Base-by-base conservation (phyloP, 2,113 vertebrate species). In the Ibidorhyncha struthersii region DNA sequence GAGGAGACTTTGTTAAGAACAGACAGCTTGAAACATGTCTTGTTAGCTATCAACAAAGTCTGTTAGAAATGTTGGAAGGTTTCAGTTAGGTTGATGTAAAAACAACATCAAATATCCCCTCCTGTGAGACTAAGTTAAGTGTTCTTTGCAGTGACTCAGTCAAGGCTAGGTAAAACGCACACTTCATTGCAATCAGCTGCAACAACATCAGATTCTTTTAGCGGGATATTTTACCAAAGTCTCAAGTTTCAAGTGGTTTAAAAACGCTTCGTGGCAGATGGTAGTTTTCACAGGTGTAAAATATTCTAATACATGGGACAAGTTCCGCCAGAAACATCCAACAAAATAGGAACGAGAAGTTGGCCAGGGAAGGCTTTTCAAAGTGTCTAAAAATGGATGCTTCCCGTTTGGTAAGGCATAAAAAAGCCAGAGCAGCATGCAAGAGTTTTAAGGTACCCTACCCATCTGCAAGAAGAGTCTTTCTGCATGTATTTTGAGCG, bases 51-150 rank as follows among this genome's bases (percentile, higher is more conserved):
- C 90, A 97, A 78, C 38, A 76, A 86, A 96, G 79, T 87, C 82
- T 91, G 36, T 72, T 82, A 88, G 78, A 94, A 93, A 83, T 30
- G 29, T 72, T 85, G 89, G 72, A 92, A 56, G 88, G 43, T 83
- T 97, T 95, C 83, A 85, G 38, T n/a, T 94, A 61, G 62, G 69
- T 22, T 92, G 84, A 96, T 93, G 47, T 71, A 76, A 88, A 93
- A 92, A 92, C 47, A 94, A 65, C 58, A 92, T 70, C 76, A 96
- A 91, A 88, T 94, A 80, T 59, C 56, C 76, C 36, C 30, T 89
- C 67, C 56, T 40, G 25, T 78, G 61, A 94, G 34, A 83, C 22
- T 22, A 62, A 86, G 70, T 93, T 91, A 91, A 95, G 73, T 45
- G 38, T 45, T 92, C 73, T 89, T 96, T 91, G 70, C 77, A 79